A percentile compares a stretch with the other conserved stretches of the same genome.
Evolutionary conservation across 2,888 invertebrate genomes (phyloP).

Genomic region (Platycheirus albimanus): DNA sequence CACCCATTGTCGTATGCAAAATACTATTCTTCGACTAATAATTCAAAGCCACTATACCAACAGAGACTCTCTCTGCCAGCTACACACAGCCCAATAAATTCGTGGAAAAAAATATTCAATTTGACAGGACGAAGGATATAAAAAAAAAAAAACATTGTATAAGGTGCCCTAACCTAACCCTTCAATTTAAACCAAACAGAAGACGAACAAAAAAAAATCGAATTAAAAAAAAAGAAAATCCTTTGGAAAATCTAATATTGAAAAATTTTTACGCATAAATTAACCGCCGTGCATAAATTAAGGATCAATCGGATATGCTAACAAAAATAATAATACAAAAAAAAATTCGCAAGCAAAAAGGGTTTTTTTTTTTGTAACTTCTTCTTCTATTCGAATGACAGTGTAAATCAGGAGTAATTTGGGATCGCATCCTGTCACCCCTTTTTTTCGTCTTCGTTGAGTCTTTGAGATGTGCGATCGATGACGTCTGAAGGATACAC

Average conservation of each 20-base stretch:
- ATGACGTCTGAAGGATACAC: conserved; percentile 74
- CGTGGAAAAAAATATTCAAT: conserved; percentile 37
- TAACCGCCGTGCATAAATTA: conserved; percentile 81
- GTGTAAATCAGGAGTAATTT: conserved; percentile 71
- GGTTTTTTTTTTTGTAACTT: conserved; percentile 42
- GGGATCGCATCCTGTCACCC: conserved; percentile 72
- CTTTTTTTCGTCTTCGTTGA: conserved; percentile 37
- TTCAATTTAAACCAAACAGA: conserved; percentile 40
- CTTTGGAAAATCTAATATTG: conserved; percentile 71
- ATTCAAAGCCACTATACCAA: conserved; percentile 60
- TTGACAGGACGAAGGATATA: conserved; percentile 44
- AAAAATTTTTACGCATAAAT: conserved; percentile 73
- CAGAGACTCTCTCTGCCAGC: conserved; percentile 65
- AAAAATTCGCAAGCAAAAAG: conserved; percentile 58
- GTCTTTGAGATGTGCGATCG: conserved; percentile 66
- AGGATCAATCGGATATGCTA: conserved; percentile 79
- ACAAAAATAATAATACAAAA: conserved; percentile 2
- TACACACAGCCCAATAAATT: conserved; percentile 52
- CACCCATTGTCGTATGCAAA: conserved; percentile 74
- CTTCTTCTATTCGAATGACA: conserved; percentile 59
- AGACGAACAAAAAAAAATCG: conserved; percentile 40
- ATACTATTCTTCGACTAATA: conserved; percentile 62
- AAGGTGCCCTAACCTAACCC: conserved; percentile 47
- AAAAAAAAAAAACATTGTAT: conserved; percentile 13
- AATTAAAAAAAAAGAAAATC: conserved; percentile 70